Conservation (phyloP, 2,113 vertebrate genomes). For the Oriolus oriolus region DNA sequence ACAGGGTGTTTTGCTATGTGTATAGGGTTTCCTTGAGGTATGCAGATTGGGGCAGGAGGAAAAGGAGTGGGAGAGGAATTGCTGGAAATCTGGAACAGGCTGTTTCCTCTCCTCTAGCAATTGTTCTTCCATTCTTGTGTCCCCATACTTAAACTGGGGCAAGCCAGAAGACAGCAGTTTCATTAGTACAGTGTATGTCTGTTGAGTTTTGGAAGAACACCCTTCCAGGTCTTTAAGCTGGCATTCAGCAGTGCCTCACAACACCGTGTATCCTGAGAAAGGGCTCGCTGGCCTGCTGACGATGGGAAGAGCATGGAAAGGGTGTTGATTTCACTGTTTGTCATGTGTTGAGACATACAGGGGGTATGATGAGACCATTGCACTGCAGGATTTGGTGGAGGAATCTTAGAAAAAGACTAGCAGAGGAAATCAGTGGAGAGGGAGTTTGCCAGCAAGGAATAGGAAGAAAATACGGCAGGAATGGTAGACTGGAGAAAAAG, state of each 20-base stretch:
- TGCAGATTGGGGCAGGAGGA: not conserved
- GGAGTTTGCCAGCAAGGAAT: not conserved
- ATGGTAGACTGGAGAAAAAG: not conserved
- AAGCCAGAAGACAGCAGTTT: not conserved
- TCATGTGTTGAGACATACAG: not conserved
- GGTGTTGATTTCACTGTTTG: not conserved
- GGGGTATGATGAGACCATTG: not conserved
- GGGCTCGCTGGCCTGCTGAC: not conserved
- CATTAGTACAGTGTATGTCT: not conserved
- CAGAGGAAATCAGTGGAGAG: not conserved
- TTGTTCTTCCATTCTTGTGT: not conserved
- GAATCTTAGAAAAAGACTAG: not conserved
- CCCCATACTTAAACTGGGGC: not conserved
- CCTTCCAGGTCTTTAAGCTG: not conserved
- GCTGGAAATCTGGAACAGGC: not conserved
- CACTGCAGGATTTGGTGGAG: not conserved
- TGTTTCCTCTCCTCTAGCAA: not conserved
- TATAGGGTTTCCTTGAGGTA: not conserved
- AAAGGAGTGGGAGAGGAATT: not conserved
- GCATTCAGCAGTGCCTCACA: not conserved
- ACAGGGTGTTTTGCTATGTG: not conserved
- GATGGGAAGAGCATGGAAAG: not conserved
- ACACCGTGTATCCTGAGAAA: not conserved
- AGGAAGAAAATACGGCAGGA: not conserved
- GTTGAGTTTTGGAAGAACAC: not conserved